Evolutionary conservation across 2,113 vertebrate genomes (phyloP).

Genomic region (Daboia siamensis): DNA sequence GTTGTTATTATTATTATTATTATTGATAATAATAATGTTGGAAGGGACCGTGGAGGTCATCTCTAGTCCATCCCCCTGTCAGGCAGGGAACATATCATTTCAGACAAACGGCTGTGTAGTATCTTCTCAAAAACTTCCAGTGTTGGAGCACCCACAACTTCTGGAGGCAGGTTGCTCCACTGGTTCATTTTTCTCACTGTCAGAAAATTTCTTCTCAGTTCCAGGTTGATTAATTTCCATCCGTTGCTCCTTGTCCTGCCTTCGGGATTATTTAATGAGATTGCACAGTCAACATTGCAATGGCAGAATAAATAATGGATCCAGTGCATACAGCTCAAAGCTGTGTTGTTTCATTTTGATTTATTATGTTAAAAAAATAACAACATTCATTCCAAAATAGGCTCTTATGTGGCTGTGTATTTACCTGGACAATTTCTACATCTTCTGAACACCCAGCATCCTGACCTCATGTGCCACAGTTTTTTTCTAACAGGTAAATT

Average conservation of each 20-base stretch:
- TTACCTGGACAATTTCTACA: constrained; percentile 86
- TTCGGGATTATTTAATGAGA: not conserved
- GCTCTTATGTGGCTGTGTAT: constrained; percentile 84
- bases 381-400: constrained; percentile 60
- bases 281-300: not conserved
- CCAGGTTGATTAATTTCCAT: too few relatives aligned
- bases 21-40: too few relatives aligned
- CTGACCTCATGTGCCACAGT: constrained; percentile 86
- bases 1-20: too few relatives aligned
- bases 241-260: too few relatives aligned
- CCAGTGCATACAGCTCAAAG: constrained; percentile 8
- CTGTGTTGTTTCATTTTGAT: constrained; percentile 46
- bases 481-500: constrained; percentile 86
- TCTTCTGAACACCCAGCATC: constrained; percentile 86
- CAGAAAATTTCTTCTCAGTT: too few relatives aligned
- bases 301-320: not conserved
- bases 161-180: rapidly evolving
- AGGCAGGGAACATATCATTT: too few relatives aligned
- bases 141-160: too few relatives aligned
- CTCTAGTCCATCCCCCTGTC: too few relatives aligned
- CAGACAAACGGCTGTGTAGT: too few relatives aligned
- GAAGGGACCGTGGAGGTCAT: too few relatives aligned
- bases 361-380: not conserved
- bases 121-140: too few relatives aligned
- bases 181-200: too few relatives aligned